These are phyloP conservation scores for Ornithoptera priamus DNA, from an alignment of 2,888 invertebrate genomes.

Conservation along the genomic window DNA sequence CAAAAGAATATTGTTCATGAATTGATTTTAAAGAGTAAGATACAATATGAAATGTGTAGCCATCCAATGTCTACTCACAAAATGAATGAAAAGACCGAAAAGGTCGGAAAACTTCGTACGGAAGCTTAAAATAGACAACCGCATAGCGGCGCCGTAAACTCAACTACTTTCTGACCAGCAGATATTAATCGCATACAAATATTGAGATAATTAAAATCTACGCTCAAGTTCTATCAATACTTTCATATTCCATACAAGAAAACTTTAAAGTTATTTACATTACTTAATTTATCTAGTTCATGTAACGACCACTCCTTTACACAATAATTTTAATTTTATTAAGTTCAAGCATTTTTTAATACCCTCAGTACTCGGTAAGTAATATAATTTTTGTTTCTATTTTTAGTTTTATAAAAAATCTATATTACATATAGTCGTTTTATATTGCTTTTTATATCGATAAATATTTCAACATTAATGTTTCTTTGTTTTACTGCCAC, in stretches of 20 bases:
- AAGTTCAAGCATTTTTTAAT: too few species aligned
- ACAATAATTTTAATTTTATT: too few species aligned
- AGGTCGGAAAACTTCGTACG: slow-evolving; percentile 58
- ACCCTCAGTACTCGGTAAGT: too few species aligned
- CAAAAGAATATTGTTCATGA: too few species aligned
- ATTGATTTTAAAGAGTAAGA: too few species aligned
- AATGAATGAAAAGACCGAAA: slow-evolving; percentile 46
- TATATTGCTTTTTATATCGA: too few species aligned
- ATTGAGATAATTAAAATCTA: slow-evolving; percentile 9
- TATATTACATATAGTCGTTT: too few species aligned
- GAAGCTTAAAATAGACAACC: slow-evolving; percentile 43
- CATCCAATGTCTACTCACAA: slow-evolving; percentile 30
- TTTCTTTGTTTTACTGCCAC: too few species aligned
- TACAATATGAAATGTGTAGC: slow-evolving; percentile 25
- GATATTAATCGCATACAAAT: slow-evolving; percentile 42
- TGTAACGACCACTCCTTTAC: too few species aligned
- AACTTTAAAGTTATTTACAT: slow-evolving; percentile 23
- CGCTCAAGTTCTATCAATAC: slow-evolving; percentile 11
- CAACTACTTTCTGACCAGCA: slow-evolving; percentile 57
- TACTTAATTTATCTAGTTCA: neutral
- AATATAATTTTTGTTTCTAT: too few species aligned
- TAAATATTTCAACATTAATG: too few species aligned
- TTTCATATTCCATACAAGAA: slow-evolving; percentile 7
- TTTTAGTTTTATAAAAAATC: too few species aligned
- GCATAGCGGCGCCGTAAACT: slow-evolving; percentile 31